These are phyloP conservation scores for Drosophila sechellia DNA, from an alignment of 1,140 invertebrate species.

Conservation along the genomic window DNA sequence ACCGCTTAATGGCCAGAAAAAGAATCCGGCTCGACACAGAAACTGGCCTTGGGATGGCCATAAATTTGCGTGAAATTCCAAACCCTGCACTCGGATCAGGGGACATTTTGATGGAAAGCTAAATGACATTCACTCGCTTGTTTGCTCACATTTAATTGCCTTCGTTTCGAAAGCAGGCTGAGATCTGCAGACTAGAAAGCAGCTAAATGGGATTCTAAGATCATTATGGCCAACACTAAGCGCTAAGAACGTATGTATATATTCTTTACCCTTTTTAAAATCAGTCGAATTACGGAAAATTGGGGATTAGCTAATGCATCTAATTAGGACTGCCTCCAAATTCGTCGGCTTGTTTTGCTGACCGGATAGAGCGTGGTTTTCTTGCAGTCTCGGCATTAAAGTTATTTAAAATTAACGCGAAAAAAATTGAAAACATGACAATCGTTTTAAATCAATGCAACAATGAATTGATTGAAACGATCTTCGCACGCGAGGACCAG, in stretches of 20 bases:
- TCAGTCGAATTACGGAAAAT: background rate
- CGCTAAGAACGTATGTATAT: background rate
- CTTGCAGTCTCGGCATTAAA: background rate
- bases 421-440: conserved; percentile 67
- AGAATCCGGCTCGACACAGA: conserved; percentile 14
- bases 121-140: conserved; percentile 8
- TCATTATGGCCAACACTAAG: background rate
- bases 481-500: conserved; percentile 68
- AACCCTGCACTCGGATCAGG: conserved; percentile 13
- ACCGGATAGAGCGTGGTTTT: no score
- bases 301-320: background rate
- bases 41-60: conserved; percentile 13
- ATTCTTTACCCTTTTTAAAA: no score
- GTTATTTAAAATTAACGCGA: conserved; percentile 49
- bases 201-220: background rate
- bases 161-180: conserved; percentile 9
- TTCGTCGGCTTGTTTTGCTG: no score
- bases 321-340: background rate
- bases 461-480: conserved; percentile 76
- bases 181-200: conserved; percentile 19
- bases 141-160: conserved; percentile 21
- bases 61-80: conserved; percentile 26
- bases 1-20: conserved; percentile 33
- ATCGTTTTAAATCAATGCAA: conserved; percentile 79
- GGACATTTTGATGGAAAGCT: conserved; percentile 38